Base-by-base conservation (phyloP, 1,140 invertebrate species). In the Contarinia nasturtii region DNA sequence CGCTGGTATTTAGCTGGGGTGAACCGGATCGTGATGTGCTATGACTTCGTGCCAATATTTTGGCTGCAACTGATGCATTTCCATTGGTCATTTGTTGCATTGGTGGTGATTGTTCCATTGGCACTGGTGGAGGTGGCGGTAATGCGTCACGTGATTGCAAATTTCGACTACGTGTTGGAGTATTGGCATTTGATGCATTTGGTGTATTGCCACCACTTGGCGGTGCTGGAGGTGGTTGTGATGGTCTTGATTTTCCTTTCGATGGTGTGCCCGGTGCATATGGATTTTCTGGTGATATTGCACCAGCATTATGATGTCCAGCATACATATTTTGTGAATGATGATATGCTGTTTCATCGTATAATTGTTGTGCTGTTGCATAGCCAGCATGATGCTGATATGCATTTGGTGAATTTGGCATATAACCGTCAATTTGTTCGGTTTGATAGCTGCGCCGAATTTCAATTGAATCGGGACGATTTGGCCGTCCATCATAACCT, bases 61-160 rank as follows among this genome's bases (percentile, higher is more conserved):
- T 68, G 7, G 61, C 60, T 20, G 68, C 66, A 48, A 71, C 62
- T 33, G 57, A 58, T 45, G 33, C 34, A 47, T 57, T 55, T 18
- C 57, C 44, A 15, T 59, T 57, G 43, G 59, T 61, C 51, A 60
- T 57, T 22, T 63, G 63, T 17, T 17, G 34, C 33, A 33, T 22
- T 22, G 19, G 59, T 22, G 67, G 68, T 33, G 70, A 65, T 2
- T 63, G n/a, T 58, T 59, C 71, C 27, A 27, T 27, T 10, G 82
- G 81, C 44, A 86, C 86, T 19, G 86, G 86, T 40, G 87, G 88
- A 2, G 87, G 87, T n/a, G 87, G 87, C 27, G 87, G 87, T 54
- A 90, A 67, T 12, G 55, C 56, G 52, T 86, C 82, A 48, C 82
- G 68, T 17, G 74, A 69, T 44, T 74, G 76, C 66, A 77, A 73